Conservation (phyloP, 2,113 vertebrate species). For the Paramormyrops kingsleyae region DNA sequence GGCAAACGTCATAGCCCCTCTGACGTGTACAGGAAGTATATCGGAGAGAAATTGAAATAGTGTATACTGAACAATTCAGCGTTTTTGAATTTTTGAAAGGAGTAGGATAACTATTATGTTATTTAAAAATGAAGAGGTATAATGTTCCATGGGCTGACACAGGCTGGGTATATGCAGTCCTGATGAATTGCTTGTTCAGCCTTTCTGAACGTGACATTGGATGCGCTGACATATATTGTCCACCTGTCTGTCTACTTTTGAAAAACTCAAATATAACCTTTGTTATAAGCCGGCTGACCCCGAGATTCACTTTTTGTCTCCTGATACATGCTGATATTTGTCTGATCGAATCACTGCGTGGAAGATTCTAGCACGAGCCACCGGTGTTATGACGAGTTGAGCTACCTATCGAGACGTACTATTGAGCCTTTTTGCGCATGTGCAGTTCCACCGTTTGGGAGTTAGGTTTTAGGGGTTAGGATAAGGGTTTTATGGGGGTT, state of each 20-base stretch:
- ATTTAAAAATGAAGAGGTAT: neutral
- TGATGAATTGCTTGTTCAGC: neutral
- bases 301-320: neutral
- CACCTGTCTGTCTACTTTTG: neutral
- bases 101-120: neutral
- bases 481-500: too few relatives aligned
- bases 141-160: neutral
- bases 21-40: neutral
- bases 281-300: neutral
- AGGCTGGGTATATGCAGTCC: neutral
- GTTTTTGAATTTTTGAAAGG: neutral
- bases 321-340: neutral
- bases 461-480: too few relatives aligned
- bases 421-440: too few relatives aligned
- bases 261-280: neutral
- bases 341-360: too few relatives aligned
- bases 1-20: neutral
- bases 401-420: too few relatives aligned
- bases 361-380: too few relatives aligned
- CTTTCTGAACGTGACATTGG: neutral
- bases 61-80: neutral
- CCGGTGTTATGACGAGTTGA: too few relatives aligned
- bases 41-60: neutral
- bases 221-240: neutral
- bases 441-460: too few relatives aligned